Conservation (phyloP, 2,888 invertebrate genomes). For the Nomada fabriciana region DNA sequence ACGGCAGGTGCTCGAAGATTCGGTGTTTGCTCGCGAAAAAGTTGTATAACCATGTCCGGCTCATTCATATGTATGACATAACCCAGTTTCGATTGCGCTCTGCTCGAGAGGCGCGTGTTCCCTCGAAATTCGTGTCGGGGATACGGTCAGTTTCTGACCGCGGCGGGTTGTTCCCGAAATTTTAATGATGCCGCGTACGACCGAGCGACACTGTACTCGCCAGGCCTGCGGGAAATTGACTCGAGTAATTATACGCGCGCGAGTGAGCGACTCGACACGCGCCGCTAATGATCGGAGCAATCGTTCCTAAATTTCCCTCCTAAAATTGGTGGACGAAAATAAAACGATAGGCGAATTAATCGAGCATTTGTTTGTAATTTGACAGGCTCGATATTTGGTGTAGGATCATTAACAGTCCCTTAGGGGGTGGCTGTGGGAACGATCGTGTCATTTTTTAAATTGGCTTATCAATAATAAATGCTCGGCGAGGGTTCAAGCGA, state of each 20-base stretch:
- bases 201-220: slow-evolving; percentile 1
- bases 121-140: slow-evolving; percentile 33
- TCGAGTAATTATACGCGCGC: slow-evolving; percentile 45
- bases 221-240: slow-evolving; percentile 39
- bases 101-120: slow-evolving; percentile 18
- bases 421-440: no score
- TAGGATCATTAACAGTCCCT: no score
- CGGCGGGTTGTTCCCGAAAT: slow-evolving; percentile 37
- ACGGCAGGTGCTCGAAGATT: slow-evolving; percentile 20
- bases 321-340: slow-evolving; percentile 2
- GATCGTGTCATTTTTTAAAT: no score
- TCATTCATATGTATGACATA: slow-evolving; percentile 67
- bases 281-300: slow-evolving; percentile 1
- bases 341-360: background rate
- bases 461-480: no score
- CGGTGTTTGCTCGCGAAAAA: slow-evolving; percentile 53
- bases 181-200: slow-evolving; percentile 38
- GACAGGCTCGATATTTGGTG: no score
- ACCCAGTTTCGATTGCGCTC: slow-evolving; percentile 57
- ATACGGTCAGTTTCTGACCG: slow-evolving; percentile 40
- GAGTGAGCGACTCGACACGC: slow-evolving; percentile 10
- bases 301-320: background rate
- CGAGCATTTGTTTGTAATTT: no score
- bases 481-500: no score
- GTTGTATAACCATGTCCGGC: slow-evolving; percentile 24